phyloP scores from a whole-genome alignment of 2,113 vertebrate species.

The Passer domesticus region DNA sequence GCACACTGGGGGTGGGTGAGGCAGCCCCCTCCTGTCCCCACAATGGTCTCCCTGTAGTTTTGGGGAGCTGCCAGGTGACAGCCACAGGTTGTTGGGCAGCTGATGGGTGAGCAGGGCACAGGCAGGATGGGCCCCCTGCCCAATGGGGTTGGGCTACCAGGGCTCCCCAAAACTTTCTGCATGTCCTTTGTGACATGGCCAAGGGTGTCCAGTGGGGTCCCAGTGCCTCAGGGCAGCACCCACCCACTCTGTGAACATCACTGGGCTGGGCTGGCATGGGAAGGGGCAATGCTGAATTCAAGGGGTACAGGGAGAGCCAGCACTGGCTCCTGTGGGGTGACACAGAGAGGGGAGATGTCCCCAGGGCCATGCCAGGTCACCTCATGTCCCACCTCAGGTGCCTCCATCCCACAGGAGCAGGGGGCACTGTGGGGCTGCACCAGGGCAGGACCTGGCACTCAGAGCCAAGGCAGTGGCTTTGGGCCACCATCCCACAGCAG shows the following conservation, averaged over 20 bases:
- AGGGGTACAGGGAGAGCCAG: no score
- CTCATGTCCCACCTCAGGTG: fast-evolving
- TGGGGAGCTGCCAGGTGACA: neutral
- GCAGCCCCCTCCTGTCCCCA: neutral
- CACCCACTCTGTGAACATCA: fast-evolving
- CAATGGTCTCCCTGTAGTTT: neutral
- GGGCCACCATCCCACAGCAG: fast-evolving
- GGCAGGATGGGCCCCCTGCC: neutral
- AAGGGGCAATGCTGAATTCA: neutral
- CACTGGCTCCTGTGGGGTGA: fast-evolving
- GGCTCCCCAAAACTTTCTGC: neutral
- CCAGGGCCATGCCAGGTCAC: fast-evolving
- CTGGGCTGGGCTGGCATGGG: neutral
- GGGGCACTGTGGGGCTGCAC: no score
- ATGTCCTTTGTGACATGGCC: fast-evolving
- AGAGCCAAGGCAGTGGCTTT: neutral
- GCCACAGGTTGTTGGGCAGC: neutral
- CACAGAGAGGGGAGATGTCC: neutral
- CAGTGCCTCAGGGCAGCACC: neutral
- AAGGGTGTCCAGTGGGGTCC: neutral
- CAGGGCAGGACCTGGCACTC: neutral
- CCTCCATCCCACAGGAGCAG: neutral
- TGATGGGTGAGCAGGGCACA: neutral
- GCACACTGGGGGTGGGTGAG: fast-evolving
- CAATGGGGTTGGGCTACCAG: fast-evolving